Base-by-base conservation (phyloP, 2,113 vertebrate species). In the Heterotis niloticus region DNA sequence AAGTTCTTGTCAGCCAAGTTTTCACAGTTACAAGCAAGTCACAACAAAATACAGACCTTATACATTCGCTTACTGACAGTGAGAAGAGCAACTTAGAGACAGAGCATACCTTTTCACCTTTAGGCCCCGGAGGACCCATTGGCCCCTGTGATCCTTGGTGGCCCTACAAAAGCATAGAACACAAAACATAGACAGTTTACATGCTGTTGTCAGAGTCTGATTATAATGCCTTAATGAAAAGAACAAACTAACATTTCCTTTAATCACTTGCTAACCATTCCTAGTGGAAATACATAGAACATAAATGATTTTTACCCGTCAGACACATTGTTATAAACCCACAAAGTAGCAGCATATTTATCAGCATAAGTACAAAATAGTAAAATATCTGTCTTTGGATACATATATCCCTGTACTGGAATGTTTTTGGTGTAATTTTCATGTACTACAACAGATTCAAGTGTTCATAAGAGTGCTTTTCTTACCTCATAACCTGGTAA, bases 31-130 rank as follows among this genome's bases (percentile, higher is more conserved):
- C 34, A 44, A 44, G 34, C 34, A 44, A 7, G 34, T 4, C 34
- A 44, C 2, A 44, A 44, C 34, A 44, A 7, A 44, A 44, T 7
- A 44, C 34, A 44, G 2, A 44, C 2, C 34, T 44, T n/a, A 7
- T 44, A 44, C 34, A 44, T 44, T 44, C 7, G 34, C 34, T 44
- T 44, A 44, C 34, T 44, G 34, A 44, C 34, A 23, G 13, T 74
- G 14, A 74, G 51, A 17, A 26, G 1, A 79, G 24, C 51, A 23
- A 29, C 20, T 80, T 78, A 77, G 60, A 82, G 74, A 77, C 84
- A 75, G 69, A 68, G 73, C 83, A 64, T 91, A 99, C 98, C 97
- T 99, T 99, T 92, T 95, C 95, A 81, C 97, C 98, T 92, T 96
- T 98, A 81, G 94, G 88, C 87, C 98, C 97, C 26, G 94, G 93